A percentile compares a stretch with the other conserved stretches of the same genome.
Conservation (phyloP, 2,888 invertebrate genomes). For the Dolomedes plantarius region DNA sequence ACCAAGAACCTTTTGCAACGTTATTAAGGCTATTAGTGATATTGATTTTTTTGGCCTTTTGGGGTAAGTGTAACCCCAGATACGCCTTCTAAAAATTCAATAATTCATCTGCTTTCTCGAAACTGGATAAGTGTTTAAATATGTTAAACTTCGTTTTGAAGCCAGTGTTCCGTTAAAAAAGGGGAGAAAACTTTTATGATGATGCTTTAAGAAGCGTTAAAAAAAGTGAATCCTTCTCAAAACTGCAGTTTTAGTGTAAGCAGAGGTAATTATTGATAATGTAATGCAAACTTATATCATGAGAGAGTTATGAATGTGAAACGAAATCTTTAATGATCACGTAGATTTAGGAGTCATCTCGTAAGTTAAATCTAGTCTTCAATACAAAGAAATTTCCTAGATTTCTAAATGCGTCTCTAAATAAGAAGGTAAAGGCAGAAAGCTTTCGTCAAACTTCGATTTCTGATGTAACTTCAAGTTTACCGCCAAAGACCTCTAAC, state of each 20-base stretch:
- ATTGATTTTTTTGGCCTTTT: constrained; percentile 59
- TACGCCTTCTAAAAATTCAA: constrained; percentile 56
- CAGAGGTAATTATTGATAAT: constrained; percentile 53
- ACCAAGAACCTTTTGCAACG: constrained; percentile 34
- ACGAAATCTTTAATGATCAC: constrained; percentile 32
- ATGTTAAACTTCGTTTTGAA: constrained; percentile 60
- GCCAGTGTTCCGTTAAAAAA: constrained; percentile 58
- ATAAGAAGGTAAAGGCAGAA: too few relatives aligned
- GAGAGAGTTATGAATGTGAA: constrained; percentile 39
- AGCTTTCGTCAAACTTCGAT: too few relatives aligned
- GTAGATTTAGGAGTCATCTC: constrained; percentile 3
- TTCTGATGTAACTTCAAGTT: too few relatives aligned
- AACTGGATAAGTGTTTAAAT: constrained; percentile 67
- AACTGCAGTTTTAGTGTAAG: constrained; percentile 52
- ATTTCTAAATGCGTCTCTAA: too few relatives aligned
- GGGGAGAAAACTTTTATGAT: constrained; percentile 35
- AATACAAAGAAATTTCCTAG: background rate
- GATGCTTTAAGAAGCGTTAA: constrained; percentile 60
- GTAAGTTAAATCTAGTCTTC: background rate
- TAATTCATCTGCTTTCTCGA: constrained; percentile 65
- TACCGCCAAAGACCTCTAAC: too few relatives aligned
- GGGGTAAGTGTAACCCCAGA: constrained; percentile 44
- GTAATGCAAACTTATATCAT: constrained; percentile 35
- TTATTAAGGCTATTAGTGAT: constrained; percentile 68
- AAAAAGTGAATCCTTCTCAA: constrained; percentile 45